Conservation (phyloP, 2,888 invertebrate genomes). For the Melinopterus prodromus region DNA sequence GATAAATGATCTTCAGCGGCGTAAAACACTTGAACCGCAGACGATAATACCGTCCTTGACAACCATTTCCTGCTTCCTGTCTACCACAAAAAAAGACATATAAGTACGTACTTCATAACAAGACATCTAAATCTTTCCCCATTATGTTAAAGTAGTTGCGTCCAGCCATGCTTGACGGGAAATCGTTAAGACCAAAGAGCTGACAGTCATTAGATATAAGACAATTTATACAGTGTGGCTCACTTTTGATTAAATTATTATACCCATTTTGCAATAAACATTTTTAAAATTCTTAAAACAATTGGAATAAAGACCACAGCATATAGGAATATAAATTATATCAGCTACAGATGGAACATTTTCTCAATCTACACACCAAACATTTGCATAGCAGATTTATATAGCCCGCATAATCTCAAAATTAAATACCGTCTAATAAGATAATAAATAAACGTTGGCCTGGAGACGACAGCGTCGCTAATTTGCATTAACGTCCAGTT, state of each 20-base stretch:
- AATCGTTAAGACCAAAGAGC: neutral
- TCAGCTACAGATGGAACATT: too few relatives aligned
- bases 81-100: neutral
- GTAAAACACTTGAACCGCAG: neutral
- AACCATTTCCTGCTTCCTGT: slow-evolving; percentile 4
- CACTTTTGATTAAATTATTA: too few relatives aligned
- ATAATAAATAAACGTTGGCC: neutral
- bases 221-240: too few relatives aligned
- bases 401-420: neutral
- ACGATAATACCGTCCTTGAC: neutral
- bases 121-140: neutral
- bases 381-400: neutral
- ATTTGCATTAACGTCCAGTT: neutral
- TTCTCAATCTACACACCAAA: neutral
- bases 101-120: neutral
- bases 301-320: too few relatives aligned
- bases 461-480: neutral
- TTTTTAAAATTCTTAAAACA: too few relatives aligned
- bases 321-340: too few relatives aligned
- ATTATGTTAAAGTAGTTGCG: neutral
- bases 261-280: too few relatives aligned
- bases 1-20: neutral
- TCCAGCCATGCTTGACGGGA: neutral
- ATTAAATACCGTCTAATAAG: neutral
- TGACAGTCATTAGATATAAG: neutral